Conservation (phyloP, 1,140 invertebrate genomes). For the Nautilus pompilius region DNA sequence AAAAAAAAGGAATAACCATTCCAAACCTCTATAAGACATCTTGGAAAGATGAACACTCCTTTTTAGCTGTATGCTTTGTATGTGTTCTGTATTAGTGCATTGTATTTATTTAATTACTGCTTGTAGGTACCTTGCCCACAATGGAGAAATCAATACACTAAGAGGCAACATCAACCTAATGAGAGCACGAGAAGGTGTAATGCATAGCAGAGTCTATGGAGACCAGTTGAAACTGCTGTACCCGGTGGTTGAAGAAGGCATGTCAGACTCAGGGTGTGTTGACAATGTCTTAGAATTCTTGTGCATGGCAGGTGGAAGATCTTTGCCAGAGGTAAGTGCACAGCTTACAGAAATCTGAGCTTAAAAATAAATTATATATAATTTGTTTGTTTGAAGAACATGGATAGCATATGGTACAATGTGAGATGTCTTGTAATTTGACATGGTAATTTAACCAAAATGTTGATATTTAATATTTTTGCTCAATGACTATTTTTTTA, state of each 20-base stretch:
- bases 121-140: slow-evolving; percentile 88
- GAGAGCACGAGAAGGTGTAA: slow-evolving; percentile 97
- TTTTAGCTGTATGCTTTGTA: too few relatives aligned
- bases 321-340: slow-evolving; percentile 76
- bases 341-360: neutral
- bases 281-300: slow-evolving; percentile 98
- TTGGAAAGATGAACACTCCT: too few relatives aligned
- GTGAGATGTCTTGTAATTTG: too few relatives aligned
- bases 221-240: slow-evolving; percentile 82
- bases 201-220: slow-evolving; percentile 83
- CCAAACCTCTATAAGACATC: too few relatives aligned
- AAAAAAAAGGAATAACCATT: too few relatives aligned
- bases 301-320: slow-evolving; percentile 83
- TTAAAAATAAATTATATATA: neutral
- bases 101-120: too few relatives aligned
- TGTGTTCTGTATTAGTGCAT: too few relatives aligned
- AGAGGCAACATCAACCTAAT: slow-evolving; percentile 97
- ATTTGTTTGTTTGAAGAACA: neutral
- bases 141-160: slow-evolving; percentile 99
- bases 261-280: slow-evolving; percentile 94
- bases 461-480: neutral
- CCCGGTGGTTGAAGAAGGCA: slow-evolving; percentile 95
- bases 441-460: too few relatives aligned
- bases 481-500: neutral
- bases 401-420: neutral